Conservation (phyloP, 2,113 vertebrate species). For the Centropus unirufus region DNA sequence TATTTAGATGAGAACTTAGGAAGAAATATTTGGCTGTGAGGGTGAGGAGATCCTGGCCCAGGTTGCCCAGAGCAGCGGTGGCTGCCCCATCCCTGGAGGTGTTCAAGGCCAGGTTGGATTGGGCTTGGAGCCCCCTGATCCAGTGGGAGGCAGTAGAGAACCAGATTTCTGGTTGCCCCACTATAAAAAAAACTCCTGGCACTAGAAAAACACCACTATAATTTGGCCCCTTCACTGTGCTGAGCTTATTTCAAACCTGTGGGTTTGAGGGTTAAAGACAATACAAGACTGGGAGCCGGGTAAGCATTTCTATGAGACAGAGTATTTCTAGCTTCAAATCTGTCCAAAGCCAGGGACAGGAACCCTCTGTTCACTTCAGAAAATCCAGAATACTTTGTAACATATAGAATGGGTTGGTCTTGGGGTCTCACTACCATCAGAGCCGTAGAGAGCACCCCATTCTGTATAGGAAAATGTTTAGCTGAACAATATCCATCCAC, state of each 20-base stretch:
- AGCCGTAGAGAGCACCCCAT: background rate
- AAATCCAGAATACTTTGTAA: background rate
- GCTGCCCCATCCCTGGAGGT: too few species aligned
- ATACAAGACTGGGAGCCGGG: background rate
- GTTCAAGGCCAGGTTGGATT: too few species aligned
- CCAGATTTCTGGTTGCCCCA: background rate
- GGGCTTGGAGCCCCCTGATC: too few species aligned
- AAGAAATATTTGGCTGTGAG: too few species aligned
- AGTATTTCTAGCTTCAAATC: background rate
- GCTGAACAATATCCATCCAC: background rate
- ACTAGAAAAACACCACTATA: background rate
- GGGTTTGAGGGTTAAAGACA: background rate
- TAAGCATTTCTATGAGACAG: background rate
- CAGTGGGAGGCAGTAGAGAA: too few species aligned
- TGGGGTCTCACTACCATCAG: background rate
- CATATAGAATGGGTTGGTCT: background rate
- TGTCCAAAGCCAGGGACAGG: background rate
- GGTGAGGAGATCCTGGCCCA: too few species aligned
- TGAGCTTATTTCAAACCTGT: background rate
- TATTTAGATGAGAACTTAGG: background rate
- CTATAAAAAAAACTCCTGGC: background rate
- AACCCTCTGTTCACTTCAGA: background rate
- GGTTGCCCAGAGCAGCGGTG: too few species aligned
- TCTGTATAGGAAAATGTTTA: background rate
- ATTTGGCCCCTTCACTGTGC: fast-evolving